Evolutionary conservation across 2,888 invertebrate genomes (phyloP).

Genomic region (Scaptomyza flava): DNA sequence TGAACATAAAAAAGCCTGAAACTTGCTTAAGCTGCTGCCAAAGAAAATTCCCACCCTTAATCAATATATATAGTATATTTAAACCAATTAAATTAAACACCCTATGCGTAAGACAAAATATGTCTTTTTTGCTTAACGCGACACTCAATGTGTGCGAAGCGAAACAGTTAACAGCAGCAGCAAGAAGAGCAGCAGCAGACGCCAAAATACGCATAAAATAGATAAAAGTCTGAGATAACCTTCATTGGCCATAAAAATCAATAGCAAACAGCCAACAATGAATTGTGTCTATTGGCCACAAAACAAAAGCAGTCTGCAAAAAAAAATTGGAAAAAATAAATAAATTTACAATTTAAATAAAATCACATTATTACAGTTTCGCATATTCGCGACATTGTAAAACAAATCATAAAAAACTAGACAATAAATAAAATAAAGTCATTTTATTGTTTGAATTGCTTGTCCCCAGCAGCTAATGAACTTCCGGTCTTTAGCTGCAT

Average conservation of each 20-base stretch:
- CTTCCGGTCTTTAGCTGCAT: constrained; percentile 66
- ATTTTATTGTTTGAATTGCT: constrained; percentile 51
- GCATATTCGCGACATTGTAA: constrained; percentile 75
- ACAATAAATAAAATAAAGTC: constrained; percentile 64
- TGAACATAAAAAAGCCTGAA: no score
- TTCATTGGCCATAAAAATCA: constrained; percentile 76
- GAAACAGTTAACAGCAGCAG: constrained; percentile 32
- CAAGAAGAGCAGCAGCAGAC: not conserved
- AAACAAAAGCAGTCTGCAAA: constrained; percentile 32
- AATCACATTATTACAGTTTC: constrained; percentile 71
- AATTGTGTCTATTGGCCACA: constrained; percentile 62
- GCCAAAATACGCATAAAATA: constrained; percentile 31
- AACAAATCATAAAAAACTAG: constrained; percentile 65
- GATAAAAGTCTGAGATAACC: constrained; percentile 69
- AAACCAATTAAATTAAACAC: no score
- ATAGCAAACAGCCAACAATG: constrained; percentile 65
- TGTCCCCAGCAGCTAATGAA: constrained; percentile 46
- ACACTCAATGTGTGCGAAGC: constrained; percentile 20
- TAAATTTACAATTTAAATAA: constrained; percentile 74
- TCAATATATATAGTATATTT: no score
- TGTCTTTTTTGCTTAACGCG: constrained; percentile 2
- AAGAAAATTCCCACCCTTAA: no score
- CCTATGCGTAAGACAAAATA: constrained; percentile 25
- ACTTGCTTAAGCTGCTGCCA: no score
- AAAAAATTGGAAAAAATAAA: constrained; percentile 19